Base-by-base conservation (phyloP, 2,888 invertebrate genomes). In the Lochmaea capreae region DNA sequence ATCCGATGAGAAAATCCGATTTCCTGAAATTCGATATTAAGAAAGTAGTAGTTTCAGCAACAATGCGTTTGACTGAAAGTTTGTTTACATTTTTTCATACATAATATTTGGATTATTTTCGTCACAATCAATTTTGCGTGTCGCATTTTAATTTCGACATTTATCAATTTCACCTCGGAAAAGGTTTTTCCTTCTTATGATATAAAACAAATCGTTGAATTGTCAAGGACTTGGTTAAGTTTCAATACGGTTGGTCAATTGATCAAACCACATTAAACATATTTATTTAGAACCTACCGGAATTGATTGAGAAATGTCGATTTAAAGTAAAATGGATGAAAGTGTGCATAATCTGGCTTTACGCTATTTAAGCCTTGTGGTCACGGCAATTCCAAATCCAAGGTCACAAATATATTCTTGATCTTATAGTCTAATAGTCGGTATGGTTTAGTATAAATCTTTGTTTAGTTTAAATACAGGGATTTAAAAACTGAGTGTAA, bases 371-470 rank as follows among this genome's bases (percentile, higher is more conserved):
- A 67, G 26, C 65, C 14, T 70, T 76, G 70, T 67, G 70, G 75
- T 76, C 65, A 71, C 54, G 73, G 71, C 59, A 54, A 61, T 49
- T 76, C 68, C 73, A 73, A 67, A 76, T 42, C 43, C 76, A 73
- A 76, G 73, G 73, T 71, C 73, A 26, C 16, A 52, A 72, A 57
- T 69, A 26, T 66, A 65, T 59, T 58, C 52, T 71, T 58, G 43
- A 66, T 12, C 12, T 14, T 46, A 46, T 11, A 46, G 12, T 14
- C 14, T 14, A 46, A 14, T 46, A 39, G 33, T 39, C 33, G 5
- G 46, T 6, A 46, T 66, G 33, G 33, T 39, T 39, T 49, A 2
- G 52, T n/a, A 16, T 16, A 18, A 54, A 54, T 18, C 54, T n/a
- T 52, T 52, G 52, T 54, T 54, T 54, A 54, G 9, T 14, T 3